A percentile compares a stretch with the other conserved stretches of the same genome.
These are phyloP conservation scores for Lasioglossum zephyrum DNA, from an alignment of 2,888 invertebrate genomes.

Conservation along the genomic window DNA sequence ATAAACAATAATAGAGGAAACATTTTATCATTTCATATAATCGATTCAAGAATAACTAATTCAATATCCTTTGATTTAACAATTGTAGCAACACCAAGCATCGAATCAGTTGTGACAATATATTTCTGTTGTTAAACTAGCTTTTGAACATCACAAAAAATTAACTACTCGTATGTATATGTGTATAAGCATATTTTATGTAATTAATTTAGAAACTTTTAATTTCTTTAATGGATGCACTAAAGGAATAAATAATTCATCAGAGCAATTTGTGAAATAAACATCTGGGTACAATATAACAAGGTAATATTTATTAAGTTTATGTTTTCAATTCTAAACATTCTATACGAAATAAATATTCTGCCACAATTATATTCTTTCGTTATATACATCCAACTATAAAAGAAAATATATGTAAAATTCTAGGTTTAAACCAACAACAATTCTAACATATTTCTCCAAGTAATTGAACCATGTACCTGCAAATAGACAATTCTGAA, in stretches of 20 bases:
- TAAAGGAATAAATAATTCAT: slow-evolving; percentile 12
- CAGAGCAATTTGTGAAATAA: slow-evolving; percentile 25
- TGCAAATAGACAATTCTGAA: background rate
- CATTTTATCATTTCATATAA: background rate
- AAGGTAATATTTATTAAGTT: slow-evolving; percentile 17
- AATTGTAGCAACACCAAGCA: background rate
- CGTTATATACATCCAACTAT: background rate
- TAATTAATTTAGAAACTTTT: slow-evolving; percentile 7
- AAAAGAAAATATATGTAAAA: background rate
- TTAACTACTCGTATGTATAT: background rate
- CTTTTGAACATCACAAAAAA: background rate
- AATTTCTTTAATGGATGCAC: slow-evolving; percentile 10
- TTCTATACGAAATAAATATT: background rate
- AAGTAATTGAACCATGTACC: background rate
- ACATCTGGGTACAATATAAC: background rate
- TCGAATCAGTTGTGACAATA: background rate
- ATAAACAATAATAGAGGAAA: background rate
- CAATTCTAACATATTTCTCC: background rate
- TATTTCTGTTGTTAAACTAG: background rate
- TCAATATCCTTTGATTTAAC: background rate
- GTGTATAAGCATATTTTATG: background rate
- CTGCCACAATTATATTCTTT: background rate
- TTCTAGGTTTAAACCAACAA: background rate
- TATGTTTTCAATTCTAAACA: slow-evolving; percentile 5
- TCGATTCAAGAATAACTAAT: background rate